Evolutionary conservation across 2,888 invertebrate genomes (phyloP).

Genomic region (Piscicola geometra): DNA sequence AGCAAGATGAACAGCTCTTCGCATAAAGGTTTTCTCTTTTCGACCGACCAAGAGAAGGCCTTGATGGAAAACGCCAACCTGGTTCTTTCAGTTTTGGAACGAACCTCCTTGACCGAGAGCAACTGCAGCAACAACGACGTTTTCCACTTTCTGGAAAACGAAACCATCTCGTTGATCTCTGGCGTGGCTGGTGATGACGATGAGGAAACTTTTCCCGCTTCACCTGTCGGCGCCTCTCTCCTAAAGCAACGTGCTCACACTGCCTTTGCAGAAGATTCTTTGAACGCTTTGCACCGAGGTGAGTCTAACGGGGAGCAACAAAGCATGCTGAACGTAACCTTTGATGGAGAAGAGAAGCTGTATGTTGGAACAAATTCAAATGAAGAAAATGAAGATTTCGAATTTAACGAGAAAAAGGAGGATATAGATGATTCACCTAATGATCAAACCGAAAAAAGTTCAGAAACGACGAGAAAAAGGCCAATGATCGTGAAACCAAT

Average conservation of each 20-base stretch:
- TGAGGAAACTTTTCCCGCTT: background rate
- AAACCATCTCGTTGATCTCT: constrained; percentile 40
- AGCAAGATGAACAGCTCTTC: background rate
- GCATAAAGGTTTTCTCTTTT: background rate
- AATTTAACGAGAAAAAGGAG: too few relatives aligned
- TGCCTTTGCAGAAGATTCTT: too few relatives aligned
- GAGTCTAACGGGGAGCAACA: background rate
- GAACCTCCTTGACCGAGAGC: constrained; percentile 32
- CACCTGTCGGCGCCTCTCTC: background rate
- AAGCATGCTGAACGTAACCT: constrained; percentile 4
- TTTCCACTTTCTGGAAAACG: constrained; percentile 34
- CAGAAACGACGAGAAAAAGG: background rate
- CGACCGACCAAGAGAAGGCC: constrained; percentile 30
- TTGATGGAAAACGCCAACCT: constrained; percentile 40
- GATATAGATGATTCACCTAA: too few relatives aligned
- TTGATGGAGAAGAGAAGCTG: background rate
- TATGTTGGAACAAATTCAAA: background rate
- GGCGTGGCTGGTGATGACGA: constrained; percentile 36
- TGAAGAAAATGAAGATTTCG: background rate
- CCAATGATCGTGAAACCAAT: constrained; percentile 36
- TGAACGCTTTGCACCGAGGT: too few relatives aligned
- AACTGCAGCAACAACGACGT: constrained; percentile 33
- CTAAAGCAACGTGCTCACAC: background rate
- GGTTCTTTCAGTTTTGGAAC: constrained; percentile 39
- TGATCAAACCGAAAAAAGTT: background rate